Base-by-base conservation (phyloP, 1,140 invertebrate species). In the Calycopis cecrops region DNA sequence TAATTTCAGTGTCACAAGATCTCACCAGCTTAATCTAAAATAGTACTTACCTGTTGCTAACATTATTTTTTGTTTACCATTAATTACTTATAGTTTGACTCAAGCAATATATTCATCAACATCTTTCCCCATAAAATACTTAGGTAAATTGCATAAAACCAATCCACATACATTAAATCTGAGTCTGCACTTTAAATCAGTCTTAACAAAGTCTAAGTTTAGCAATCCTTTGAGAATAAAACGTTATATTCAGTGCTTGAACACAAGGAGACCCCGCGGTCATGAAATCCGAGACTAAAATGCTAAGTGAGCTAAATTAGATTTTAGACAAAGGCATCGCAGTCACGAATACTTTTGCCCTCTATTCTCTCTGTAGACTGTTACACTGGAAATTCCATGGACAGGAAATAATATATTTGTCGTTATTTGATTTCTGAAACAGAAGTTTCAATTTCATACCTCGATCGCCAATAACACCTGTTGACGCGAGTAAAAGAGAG, bases 251-350 rank as follows among this genome's bases (percentile, higher is more conserved):
- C 17, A 44, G 40, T 44, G 6, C 6, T 28, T 6, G 21, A 28
- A 28, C 21, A 28, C 21, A 28, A 44, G 40, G 40, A 16, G 12
- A 16, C 14, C 40, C 38, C 40, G 40, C 40, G 14, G 40, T 16
- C 40, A 44, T 44, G 7, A 44, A 44, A 44, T 44, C 12, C 40
- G 14, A 44, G n/a, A 9, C 40, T 16, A 16, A 44, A 44, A 44
- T 44, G 12, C 12, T 16, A 44, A 44, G 40, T 16, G 40, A 44
- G 14, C 16, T 16, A 44, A 44, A 44, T 44, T 44, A 44, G 12
- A 44, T 44, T 44, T 44, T 44, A 44, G 40, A 44, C 40, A 44
- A 44, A 44, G 40, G 14, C 40, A 16, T 44, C 2, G 40, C 16
- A 16, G 14, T 44, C 40, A 44, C 12, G 17, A 44, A 16, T 44